phyloP scores from a whole-genome alignment of 2,888 invertebrate species.

The Spilarctia lutea region DNA sequence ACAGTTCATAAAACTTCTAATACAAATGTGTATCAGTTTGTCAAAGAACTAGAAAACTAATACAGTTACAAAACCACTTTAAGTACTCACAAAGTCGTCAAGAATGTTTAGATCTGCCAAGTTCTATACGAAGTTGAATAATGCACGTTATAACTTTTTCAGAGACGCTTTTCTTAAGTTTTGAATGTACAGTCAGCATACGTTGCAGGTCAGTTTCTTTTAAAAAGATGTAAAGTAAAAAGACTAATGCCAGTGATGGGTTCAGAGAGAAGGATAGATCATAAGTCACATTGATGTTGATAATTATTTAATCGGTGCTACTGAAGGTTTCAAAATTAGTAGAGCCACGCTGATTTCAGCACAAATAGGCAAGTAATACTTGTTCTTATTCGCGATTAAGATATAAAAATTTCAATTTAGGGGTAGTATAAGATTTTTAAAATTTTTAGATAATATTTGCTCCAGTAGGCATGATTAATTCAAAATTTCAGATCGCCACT shows the following conservation, averaged over 20 bases:
- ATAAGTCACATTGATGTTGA: too few relatives aligned
- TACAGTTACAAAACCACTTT: not conserved
- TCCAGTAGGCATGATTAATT: too few relatives aligned
- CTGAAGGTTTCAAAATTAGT: not conserved
- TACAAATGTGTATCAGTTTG: not conserved
- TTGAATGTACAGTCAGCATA: not conserved
- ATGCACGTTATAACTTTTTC: not conserved
- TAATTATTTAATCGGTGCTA: not conserved
- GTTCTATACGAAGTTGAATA: not conserved
- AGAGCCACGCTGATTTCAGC: too few relatives aligned
- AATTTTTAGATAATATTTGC: too few relatives aligned
- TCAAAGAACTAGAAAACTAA: not conserved
- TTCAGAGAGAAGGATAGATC: too few relatives aligned
- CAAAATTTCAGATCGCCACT: too few relatives aligned
- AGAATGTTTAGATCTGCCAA: constrained; percentile 2
- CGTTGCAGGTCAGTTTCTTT: too few relatives aligned
- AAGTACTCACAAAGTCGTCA: not conserved
- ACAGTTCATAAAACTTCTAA: not conserved
- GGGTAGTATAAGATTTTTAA: too few relatives aligned
- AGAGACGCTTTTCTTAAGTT: not conserved
- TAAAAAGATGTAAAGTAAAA: not conserved
- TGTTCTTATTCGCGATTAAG: too few relatives aligned
- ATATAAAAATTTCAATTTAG: too few relatives aligned
- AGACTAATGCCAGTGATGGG: too few relatives aligned
- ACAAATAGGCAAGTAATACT: too few relatives aligned